These are phyloP conservation scores for Stegophylla sp. DNA, from an alignment of 2,888 invertebrate genomes.

Conservation along the genomic window DNA sequence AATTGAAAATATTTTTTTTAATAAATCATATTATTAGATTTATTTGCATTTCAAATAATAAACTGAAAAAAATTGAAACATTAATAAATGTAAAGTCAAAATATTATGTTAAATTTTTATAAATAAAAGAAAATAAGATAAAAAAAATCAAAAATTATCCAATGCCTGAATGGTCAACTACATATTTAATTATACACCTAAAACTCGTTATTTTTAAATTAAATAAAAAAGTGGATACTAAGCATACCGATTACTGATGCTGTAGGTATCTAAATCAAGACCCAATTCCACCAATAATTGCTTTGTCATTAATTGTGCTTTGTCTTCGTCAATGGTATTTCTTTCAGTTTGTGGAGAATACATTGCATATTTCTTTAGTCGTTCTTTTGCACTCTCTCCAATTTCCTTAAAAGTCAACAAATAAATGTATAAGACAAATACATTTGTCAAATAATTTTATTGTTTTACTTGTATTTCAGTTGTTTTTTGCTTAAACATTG, in stretches of 20 bases:
- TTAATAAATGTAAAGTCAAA: no score
- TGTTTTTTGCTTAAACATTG: constrained; percentile 65
- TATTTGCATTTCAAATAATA: no score
- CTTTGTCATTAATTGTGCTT: constrained; percentile 51
- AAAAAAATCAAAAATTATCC: no score
- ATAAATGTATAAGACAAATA: not conserved
- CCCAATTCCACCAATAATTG: constrained; percentile 49
- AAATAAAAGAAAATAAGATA: no score
- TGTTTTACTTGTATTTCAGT: constrained; percentile 63
- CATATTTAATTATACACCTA: no score
- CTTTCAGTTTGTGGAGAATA: constrained; percentile 28
- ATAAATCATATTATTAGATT: no score
- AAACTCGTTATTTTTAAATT: no score
- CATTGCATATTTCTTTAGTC: constrained; percentile 50
- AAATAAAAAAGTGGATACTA: no score
- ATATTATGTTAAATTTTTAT: no score
- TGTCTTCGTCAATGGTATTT: constrained; percentile 45
- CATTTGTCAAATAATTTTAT: not conserved
- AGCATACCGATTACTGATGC: constrained; percentile 47
- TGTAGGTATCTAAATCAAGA: constrained; percentile 45
- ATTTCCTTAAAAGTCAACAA: constrained; percentile 29
- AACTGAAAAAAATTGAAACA: no score
- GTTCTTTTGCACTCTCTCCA: constrained; percentile 46
- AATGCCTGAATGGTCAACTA: no score
- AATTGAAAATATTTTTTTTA: no score